Evolutionary conservation across 1,140 invertebrate species (phyloP).

Genomic region (Ylistrum balloti): DNA sequence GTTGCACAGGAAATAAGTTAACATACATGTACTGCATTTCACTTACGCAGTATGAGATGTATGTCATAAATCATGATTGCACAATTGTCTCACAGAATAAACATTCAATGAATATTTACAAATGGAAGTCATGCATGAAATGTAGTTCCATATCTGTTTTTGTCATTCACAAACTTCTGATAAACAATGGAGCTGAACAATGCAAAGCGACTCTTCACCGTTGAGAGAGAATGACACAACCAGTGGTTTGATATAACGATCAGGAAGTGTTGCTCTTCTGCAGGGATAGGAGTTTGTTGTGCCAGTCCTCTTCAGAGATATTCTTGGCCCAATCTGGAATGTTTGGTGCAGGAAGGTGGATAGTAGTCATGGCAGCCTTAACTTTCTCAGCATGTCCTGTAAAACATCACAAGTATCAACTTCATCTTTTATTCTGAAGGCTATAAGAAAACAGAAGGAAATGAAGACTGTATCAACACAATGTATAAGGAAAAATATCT

Average conservation of each 20-base stretch:
- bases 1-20: too few relatives aligned
- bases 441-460: background rate
- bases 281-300: background rate
- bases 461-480: too few relatives aligned
- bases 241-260: background rate
- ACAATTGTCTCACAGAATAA: background rate
- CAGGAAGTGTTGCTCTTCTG: background rate
- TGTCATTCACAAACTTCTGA: too few relatives aligned
- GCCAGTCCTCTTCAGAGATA: background rate
- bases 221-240: background rate
- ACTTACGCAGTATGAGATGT: too few relatives aligned
- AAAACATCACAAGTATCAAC: background rate
- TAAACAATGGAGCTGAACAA: background rate
- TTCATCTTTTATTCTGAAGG: too few relatives aligned
- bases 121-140: too few relatives aligned
- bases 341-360: background rate
- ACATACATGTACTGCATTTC: too few relatives aligned
- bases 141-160: too few relatives aligned
- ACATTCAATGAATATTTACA: too few relatives aligned
- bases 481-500: too few relatives aligned
- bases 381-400: background rate
- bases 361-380: background rate
- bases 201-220: background rate
- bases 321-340: slow-evolving; percentile 8
- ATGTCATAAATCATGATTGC: background rate